Evolutionary conservation across 2,888 invertebrate species (phyloP).

Genomic region (Eupithecia insigniata): DNA sequence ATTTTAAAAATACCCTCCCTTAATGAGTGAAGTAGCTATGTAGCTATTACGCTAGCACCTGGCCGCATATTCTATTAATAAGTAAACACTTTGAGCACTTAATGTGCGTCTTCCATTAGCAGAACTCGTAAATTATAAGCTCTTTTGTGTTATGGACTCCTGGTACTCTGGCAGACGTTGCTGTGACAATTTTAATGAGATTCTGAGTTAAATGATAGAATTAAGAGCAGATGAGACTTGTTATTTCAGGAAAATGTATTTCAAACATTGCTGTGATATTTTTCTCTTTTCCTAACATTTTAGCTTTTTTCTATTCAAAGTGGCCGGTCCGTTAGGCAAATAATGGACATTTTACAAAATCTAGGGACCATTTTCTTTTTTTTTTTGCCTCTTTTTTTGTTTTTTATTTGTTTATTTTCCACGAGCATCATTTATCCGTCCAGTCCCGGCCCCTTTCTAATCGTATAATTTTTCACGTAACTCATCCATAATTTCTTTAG

Average conservation of each 20-base stretch:
- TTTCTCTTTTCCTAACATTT: not conserved
- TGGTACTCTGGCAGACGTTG: slow-evolving; percentile 55
- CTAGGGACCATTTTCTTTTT: too few relatives aligned
- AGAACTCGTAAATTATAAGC: slow-evolving; percentile 76
- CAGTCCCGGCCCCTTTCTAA: not conserved
- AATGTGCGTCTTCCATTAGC: slow-evolving; percentile 81
- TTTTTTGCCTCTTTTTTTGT: not conserved
- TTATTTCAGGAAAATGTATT: slow-evolving; percentile 5
- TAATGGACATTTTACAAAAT: not conserved
- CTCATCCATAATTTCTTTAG: not conserved
- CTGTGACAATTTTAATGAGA: slow-evolving; percentile 52
- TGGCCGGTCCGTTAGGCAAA: not conserved
- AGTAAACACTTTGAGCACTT: slow-evolving; percentile 75
- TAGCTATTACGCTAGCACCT: slow-evolving; percentile 75
- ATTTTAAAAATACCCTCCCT: slow-evolving; percentile 56
- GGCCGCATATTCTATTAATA: slow-evolving; percentile 79
- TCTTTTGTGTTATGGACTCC: slow-evolving; percentile 66
- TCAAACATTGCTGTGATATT: not conserved
- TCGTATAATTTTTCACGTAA: not conserved
- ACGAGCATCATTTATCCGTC: not conserved
- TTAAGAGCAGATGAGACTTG: slow-evolving; percentile 27
- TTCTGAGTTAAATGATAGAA: slow-evolving; percentile 41
- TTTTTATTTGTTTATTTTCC: not conserved
- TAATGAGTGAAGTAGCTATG: slow-evolving; percentile 69
- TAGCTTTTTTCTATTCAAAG: not conserved